Evolutionary conservation across 2,888 invertebrate genomes (phyloP), one percentile per base, ranked within the genome.

Genomic region (Melitaea athalia): DNA sequence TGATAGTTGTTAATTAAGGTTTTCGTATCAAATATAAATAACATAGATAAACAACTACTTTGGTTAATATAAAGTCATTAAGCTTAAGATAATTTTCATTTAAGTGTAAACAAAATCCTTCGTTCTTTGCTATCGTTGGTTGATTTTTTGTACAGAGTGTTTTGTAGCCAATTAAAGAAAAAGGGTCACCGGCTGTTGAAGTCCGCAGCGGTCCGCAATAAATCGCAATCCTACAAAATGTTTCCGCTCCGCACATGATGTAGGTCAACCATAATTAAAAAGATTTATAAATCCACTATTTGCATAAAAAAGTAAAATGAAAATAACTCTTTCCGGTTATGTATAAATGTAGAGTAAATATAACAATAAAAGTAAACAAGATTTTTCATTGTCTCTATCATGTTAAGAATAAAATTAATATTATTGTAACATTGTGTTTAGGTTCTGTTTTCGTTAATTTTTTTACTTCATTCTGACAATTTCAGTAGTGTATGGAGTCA

Each of bases 101-200:
- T 17, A 60, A 45, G 53, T 42, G 47, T 53, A 55, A 69, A 77
- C 78, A 77, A 80, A 78, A 74, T 72, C 75, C 76, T 69, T 59
- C 72, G 75, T 76, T 80, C 77, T 83, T 83, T 84, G 84, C 88
- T 87, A 89, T 88, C 77, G 74, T 76, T 77, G 38, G 38, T 38
- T 24, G 78, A 78, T 85, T 86, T 86, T 86, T 84, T 87, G 89
- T 88, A 85, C 86, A 83, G 82, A 85, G 85, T 85, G 84, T 92
- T 92, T 92, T 92, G 92, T 92, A 91, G 85, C 87, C 89, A 91
- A 92, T 92, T 92, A 92, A 88, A 86, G 82, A 81, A 82, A 85
- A 89, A 88, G 85, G 87, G 86, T 85, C 85, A 82, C 86, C 87
- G 86, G 84, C 85, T 85, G 79, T 79, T 75, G 80, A 57, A 38